A percentile compares a stretch with the other conserved stretches of the same genome.
Evolutionary conservation across 2,888 invertebrate genomes (phyloP).

Genomic region (Lasioglossum marginatum): DNA sequence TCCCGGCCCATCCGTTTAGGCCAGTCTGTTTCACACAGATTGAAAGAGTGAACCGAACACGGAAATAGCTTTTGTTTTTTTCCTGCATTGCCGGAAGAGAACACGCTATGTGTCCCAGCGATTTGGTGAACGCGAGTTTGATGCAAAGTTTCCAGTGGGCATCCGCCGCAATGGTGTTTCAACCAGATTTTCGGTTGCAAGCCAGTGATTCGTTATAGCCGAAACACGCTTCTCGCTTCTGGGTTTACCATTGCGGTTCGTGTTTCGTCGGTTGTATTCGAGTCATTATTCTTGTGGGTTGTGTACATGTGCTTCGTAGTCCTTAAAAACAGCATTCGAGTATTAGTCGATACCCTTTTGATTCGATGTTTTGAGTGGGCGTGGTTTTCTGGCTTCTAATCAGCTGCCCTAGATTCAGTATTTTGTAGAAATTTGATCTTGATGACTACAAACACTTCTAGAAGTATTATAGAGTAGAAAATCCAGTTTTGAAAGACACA

Average conservation of each 20-base stretch:
- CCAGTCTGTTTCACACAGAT: background rate
- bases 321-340: background rate
- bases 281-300: background rate
- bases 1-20: background rate
- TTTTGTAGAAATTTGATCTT: background rate
- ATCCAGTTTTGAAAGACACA: no score
- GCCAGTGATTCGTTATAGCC: slow-evolving; percentile 28
- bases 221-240: slow-evolving; percentile 36
- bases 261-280: background rate
- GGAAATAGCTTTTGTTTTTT: background rate
- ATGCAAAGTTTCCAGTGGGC: slow-evolving; percentile 25
- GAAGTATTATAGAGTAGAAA: no score
- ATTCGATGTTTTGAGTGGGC: background rate
- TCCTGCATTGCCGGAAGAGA: slow-evolving; percentile 25
- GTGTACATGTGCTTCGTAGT: no score
- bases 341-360: background rate
- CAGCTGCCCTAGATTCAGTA: background rate
- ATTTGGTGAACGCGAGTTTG: slow-evolving; percentile 27
- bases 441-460: background rate
- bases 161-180: background rate
- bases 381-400: background rate
- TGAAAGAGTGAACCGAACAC: background rate
- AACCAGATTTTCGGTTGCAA: slow-evolving; percentile 5
- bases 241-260: slow-evolving; percentile 8
- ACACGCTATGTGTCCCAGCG: background rate